phyloP scores from a whole-genome alignment of 2,797 vertebrate species.

The Hylomyscus alleni region DNA sequence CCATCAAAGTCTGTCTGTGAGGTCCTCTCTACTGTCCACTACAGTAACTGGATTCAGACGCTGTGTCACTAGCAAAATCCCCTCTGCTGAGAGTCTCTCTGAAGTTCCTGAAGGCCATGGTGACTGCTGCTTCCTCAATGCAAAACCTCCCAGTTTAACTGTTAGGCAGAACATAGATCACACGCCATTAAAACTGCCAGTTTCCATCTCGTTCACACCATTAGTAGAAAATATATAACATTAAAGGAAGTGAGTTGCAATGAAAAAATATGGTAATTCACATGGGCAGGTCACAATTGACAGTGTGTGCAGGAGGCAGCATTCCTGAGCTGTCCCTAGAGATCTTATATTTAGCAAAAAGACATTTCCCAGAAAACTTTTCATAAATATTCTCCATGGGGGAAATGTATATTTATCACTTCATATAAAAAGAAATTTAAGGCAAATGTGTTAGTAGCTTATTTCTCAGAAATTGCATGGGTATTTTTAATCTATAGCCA shows the following conservation, averaged over 20 bases:
- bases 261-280: conserved; percentile 55
- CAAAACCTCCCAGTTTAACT: not conserved
- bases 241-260: conserved; percentile 80
- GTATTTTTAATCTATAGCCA: conserved; percentile 72
- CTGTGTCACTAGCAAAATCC: not conserved
- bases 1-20: conserved; percentile 12
- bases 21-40: conserved; percentile 26
- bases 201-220: conserved; percentile 63
- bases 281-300: conserved; percentile 63
- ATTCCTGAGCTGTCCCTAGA: conserved; percentile 63
- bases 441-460: conserved; percentile 72
- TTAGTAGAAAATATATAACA: conserved; percentile 81
- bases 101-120: not conserved
- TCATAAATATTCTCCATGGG: conserved; percentile 82
- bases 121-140: not conserved
- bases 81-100: conserved; percentile 12
- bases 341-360: conserved; percentile 83
- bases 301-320: not conserved
- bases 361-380: conserved; percentile 85
- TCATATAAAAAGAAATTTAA: conserved; percentile 73
- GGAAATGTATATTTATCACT: conserved; percentile 81
- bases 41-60: conserved; percentile 15
- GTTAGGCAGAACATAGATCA: conserved; percentile 64
- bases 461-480: conserved; percentile 75
- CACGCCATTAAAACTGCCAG: conserved; percentile 71